Base-by-base conservation (phyloP, 2,888 invertebrate species). In the Theretra japonica region DNA sequence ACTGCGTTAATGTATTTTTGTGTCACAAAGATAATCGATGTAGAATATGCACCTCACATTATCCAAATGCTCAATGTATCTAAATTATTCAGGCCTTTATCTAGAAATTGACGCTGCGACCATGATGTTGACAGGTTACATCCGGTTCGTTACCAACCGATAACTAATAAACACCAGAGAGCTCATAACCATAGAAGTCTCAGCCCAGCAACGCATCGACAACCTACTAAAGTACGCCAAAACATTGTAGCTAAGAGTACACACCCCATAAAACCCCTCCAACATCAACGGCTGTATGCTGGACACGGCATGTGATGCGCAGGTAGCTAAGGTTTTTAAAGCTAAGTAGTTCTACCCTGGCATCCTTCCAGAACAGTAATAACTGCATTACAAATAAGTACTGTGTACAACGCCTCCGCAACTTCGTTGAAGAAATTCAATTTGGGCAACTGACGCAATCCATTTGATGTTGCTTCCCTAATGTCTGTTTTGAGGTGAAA, bases 301-400 rank as follows among this genome's bases (percentile, higher is more conserved):
- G 73, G 74, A 70, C 75, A 75, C 76, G 82, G 83, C 84, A 81
- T 84, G 85, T 82, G 79, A 83, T 75, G 78, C 74, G 73, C 88
- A 90, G 89, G 89, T 90, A 90, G 83, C 80, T 81, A 76, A 83
- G 84, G 84, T 86, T 88, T 87, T 85, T 80, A 85, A 85, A 87
- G 80, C 82, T 85, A 88, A 89, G 87, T 86, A 86, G 82, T 84
- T 85, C 80, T 80, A 78, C 72, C 80, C 78, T 91, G 91, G 91
- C 89, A 72, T 25, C 59, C 70, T 79, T 86, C 91, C 91, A 91
- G 79, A 80, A 78, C 78, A 77, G 87, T 86, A 88, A 89, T 87
- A 88, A 89, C 85, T 81, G 82, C 84, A 85, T 89, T 85, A 89
- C 87, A 87, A 85, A 87, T 86, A 88, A 88, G 87, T 84, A 85